These are phyloP conservation scores for Thymelicus lineola DNA, from an alignment of 2,888 invertebrate species.

Conservation along the genomic window DNA sequence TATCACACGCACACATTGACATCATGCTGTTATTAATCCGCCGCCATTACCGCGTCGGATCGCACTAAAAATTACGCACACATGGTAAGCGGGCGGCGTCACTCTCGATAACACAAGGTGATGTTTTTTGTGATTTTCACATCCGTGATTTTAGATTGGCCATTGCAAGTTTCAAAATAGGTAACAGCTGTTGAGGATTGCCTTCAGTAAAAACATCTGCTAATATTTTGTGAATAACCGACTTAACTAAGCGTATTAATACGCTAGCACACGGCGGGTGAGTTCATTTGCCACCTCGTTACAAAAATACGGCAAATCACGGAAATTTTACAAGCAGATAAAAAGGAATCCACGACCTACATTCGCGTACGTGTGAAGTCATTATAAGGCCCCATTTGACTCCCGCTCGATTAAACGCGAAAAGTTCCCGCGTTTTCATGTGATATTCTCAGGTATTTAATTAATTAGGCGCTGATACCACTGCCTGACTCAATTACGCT, in stretches of 20 bases:
- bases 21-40: too few species aligned
- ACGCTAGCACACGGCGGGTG: background rate
- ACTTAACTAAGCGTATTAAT: background rate
- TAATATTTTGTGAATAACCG: too few species aligned
- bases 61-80: too few species aligned
- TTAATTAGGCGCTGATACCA: slow-evolving; percentile 45
- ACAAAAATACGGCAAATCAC: slow-evolving; percentile 4
- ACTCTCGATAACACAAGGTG: too few species aligned
- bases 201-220: too few species aligned
- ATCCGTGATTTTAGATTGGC: too few species aligned
- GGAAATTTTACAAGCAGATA: slow-evolving; percentile 10
- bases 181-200: too few species aligned
- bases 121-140: too few species aligned
- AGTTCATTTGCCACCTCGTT: background rate
- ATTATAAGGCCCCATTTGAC: slow-evolving; percentile 35
- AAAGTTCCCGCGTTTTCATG: slow-evolving; percentile 45
- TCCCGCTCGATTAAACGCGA: slow-evolving; percentile 38
- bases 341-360: slow-evolving; percentile 24
- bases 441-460: slow-evolving; percentile 46
- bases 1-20: too few species aligned
- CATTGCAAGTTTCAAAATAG: too few species aligned
- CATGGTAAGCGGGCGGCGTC: too few species aligned
- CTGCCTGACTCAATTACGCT: slow-evolving; percentile 41
- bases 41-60: too few species aligned
- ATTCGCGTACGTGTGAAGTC: slow-evolving; percentile 27